A percentile compares a stretch with the other conserved stretches of the same genome.
phyloP scores from a whole-genome alignment of 2,113 vertebrate genomes.

The Gymnogyps californianus region DNA sequence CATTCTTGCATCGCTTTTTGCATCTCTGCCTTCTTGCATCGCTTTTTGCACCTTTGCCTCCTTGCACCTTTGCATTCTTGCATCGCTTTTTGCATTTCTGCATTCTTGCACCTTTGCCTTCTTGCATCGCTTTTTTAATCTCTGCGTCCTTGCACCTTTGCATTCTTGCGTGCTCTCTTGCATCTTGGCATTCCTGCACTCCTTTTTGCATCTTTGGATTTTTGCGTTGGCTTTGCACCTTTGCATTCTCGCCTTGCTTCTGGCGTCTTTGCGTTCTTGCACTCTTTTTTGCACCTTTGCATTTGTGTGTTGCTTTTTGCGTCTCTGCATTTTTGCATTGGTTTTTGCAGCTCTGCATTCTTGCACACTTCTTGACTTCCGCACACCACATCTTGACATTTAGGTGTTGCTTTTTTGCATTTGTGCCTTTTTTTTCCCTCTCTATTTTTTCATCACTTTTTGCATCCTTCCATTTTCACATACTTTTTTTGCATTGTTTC shows the following conservation, averaged over 20 bases:
- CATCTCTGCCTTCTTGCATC: too few relatives aligned
- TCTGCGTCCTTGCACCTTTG: too few relatives aligned
- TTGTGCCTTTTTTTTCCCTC: neutral
- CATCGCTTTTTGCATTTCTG: neutral
- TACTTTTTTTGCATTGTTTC: neutral
- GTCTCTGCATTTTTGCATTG: neutral
- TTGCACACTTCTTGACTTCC: too few relatives aligned
- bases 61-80: rapidly evolving
- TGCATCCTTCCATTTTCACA: neutral
- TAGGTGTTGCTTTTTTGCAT: neutral
- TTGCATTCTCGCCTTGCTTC: rapidly evolving
- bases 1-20: too few relatives aligned
- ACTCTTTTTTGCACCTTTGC: neutral
- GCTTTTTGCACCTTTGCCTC: too few relatives aligned
- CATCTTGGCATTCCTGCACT: too few relatives aligned
- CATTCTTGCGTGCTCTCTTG: rapidly evolving
- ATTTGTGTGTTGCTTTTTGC: rapidly evolving
- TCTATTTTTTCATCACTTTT: too few relatives aligned
- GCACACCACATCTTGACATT: neutral
- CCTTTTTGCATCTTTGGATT: too few relatives aligned
- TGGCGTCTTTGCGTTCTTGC: too few relatives aligned
- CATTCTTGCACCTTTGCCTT: neutral
- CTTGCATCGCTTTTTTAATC: neutral
- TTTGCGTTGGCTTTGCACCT: neutral
- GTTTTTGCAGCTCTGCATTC: too few relatives aligned